These are phyloP conservation scores for Alcedo atthis DNA, from an alignment of 2,797 vertebrate genomes.

Conservation along the genomic window DNA sequence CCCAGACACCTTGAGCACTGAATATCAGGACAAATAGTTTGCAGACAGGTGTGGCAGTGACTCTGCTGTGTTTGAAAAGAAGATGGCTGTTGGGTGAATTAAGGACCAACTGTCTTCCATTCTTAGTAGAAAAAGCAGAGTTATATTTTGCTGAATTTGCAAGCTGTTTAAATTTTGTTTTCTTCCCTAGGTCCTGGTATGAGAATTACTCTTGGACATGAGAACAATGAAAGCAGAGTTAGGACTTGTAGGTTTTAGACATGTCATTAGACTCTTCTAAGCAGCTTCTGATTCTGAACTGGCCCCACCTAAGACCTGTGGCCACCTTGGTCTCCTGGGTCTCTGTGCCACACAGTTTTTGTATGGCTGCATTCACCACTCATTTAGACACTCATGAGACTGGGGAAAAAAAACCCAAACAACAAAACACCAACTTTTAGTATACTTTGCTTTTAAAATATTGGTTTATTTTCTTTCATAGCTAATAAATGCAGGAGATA, in stretches of 20 bases:
- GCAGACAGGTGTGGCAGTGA: not conserved
- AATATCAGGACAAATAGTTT: not conserved
- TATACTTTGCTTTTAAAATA: not conserved
- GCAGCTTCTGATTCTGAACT: not conserved
- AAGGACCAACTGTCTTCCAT: not conserved
- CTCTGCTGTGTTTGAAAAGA: not conserved
- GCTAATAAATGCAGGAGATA: not conserved
- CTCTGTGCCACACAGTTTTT: not conserved
- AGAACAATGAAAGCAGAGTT: not conserved
- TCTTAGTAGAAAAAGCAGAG: not conserved
- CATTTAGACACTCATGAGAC: not conserved
- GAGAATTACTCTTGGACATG: not conserved
- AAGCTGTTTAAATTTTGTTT: not conserved
- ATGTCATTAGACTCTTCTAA: not conserved
- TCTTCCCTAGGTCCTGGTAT: not conserved
- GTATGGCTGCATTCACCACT: not conserved
- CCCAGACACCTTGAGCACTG: not conserved
- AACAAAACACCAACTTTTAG: not conserved
- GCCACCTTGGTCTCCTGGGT: not conserved
- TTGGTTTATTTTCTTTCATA: not conserved
- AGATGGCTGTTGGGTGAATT: not conserved
- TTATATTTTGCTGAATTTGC: not conserved
- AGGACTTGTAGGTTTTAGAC: not conserved
- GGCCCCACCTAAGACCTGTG: not conserved
- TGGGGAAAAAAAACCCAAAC: not conserved